Base-by-base conservation (phyloP, 2,797 vertebrate genomes). In the Anabas testudineus region DNA sequence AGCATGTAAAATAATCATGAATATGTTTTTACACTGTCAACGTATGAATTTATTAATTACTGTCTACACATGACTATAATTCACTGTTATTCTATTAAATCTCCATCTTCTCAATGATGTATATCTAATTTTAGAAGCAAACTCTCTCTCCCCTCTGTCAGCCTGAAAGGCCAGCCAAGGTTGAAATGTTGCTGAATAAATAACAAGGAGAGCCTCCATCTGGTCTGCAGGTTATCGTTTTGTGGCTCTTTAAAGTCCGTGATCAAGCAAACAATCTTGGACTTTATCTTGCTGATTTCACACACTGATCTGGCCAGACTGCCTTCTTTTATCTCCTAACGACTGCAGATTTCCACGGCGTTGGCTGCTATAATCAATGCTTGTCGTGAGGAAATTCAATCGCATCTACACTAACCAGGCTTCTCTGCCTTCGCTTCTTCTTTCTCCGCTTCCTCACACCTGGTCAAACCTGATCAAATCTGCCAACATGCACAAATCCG, bases 391-490 rank as follows among this genome's bases (percentile, higher is more conserved):
- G 69, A 80, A 86, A 81, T 81, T 75, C 75, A 87, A 71, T 81
- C 76, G 68, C 56, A 49, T 87, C 83, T 55, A 19, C 45, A 67
- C 71, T 71, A 69, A 68, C 52, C 41, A 6, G 58, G 26, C 16
- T 10, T 7, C 36, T 51, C 36, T 51, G 52, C 22, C 65, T 60
- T 14, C 36, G 16, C 66, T 21, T 67, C 42, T 24, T 68, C 54
- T 65, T 72, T 55, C 36, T 72, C 72, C 16, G 51, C 59, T 26
- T 62, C 59, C 52, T 24, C 49, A 67, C 72, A 76, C 86, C 85
- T 86, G 80, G 78, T 83, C 83, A 83, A 71, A 71, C 74, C 77
- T 83, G 83, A 86, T 87, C 87, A 86, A 80, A 83, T 65, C 80
- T 79, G 73, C 80, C 72, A 65, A 63, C 63, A 58, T 3, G 60